A percentile compares a stretch with the other conserved stretches of the same genome.
Evolutionary conservation across 2,888 invertebrate genomes (phyloP).

Genomic region (Heliconius ethilla): DNA sequence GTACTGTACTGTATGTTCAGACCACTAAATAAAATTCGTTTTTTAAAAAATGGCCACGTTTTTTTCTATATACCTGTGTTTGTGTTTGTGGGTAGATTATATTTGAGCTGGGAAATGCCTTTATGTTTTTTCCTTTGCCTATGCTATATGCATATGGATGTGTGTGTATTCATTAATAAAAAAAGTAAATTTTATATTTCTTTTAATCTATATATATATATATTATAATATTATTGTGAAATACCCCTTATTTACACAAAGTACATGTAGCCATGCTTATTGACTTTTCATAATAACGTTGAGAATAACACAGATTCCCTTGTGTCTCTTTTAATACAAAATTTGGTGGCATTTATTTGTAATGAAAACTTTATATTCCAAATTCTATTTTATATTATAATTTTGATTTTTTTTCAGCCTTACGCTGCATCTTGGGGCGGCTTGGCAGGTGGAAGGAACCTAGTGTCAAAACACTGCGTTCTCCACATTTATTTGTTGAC

Average conservation of each 20-base stretch:
- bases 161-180: no score
- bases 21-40: conserved; percentile 20
- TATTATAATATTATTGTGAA: not conserved
- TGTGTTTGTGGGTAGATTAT: not conserved
- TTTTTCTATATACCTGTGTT: not conserved
- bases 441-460: no score
- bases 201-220: not conserved
- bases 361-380: not conserved
- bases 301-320: conserved; percentile 4
- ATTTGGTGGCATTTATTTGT: conserved; percentile 6
- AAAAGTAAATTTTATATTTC: not conserved
- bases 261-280: not conserved
- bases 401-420: no score
- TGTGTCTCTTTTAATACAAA: not conserved
- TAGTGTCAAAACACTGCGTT: no score
- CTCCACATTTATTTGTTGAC: no score
- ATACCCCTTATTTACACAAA: not conserved
- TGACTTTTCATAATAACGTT: conserved; percentile 18
- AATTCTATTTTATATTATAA: not conserved
- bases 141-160: no score
- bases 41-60: not conserved
- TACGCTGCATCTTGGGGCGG: no score
- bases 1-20: not conserved
- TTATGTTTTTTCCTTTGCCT: not conserved
- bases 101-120: not conserved